These are phyloP conservation scores for Porites evermanni DNA, from an alignment of 92 coral and sea anemone species.

Conservation along the genomic window DNA sequence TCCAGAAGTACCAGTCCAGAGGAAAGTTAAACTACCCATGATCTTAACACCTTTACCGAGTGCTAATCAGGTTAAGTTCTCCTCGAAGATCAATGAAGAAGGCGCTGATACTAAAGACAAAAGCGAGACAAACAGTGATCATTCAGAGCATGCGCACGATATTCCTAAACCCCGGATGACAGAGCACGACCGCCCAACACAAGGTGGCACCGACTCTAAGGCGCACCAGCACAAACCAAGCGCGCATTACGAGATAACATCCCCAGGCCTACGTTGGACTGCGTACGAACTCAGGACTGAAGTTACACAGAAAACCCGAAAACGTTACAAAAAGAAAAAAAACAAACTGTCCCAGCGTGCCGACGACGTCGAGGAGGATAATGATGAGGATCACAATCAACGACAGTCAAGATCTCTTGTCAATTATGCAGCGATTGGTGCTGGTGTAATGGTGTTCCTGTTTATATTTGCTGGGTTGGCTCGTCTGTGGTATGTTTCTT, in stretches of 20 bases:
- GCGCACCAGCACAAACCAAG: background rate
- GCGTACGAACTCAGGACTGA: background rate
- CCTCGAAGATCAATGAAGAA: background rate
- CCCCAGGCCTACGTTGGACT: constrained; percentile 3
- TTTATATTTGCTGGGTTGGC: background rate
- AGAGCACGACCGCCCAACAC: background rate
- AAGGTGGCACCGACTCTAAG: background rate
- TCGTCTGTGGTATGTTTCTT: constrained; percentile 1
- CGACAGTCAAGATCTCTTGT: background rate
- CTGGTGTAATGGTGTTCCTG: background rate
- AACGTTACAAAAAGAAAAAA: background rate
- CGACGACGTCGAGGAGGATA: background rate
- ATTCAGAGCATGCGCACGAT: too few species aligned
- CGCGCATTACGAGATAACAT: background rate
- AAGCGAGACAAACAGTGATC: background rate
- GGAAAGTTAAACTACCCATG: background rate
- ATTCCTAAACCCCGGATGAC: background rate
- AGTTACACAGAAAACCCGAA: background rate
- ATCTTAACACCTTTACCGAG: background rate
- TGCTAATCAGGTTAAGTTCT: background rate
- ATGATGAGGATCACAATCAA: background rate
- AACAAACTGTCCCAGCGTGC: background rate
- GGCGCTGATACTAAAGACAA: background rate
- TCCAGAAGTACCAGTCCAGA: background rate
- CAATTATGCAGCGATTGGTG: background rate